Conservation (phyloP, 2,113 vertebrate species). For the Petromus typicus region DNA sequence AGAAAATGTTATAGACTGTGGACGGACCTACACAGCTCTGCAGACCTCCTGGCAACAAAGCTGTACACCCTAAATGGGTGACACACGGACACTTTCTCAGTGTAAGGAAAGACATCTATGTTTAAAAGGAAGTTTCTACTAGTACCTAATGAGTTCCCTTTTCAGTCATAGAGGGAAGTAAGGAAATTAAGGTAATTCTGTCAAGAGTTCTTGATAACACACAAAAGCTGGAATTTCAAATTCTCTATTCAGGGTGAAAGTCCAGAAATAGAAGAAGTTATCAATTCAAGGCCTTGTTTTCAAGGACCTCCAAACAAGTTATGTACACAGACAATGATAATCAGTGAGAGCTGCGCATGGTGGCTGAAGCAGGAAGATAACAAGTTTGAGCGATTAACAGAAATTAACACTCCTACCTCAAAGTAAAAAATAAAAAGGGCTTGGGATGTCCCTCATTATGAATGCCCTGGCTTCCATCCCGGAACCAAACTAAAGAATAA, state of each 20-base stretch:
- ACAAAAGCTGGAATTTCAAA: constrained; percentile 17
- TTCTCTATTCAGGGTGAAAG: background rate
- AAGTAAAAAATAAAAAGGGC: background rate
- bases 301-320: background rate
- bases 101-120: background rate
- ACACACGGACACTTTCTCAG: background rate
- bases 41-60: background rate
- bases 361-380: background rate
- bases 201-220: constrained; percentile 48
- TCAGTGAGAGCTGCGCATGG: background rate
- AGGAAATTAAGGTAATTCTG: constrained; percentile 18
- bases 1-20: background rate
- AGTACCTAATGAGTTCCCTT: background rate
- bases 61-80: background rate
- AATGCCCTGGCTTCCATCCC: background rate
- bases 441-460: background rate
- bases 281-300: background rate
- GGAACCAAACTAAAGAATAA: background rate
- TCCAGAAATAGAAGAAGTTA: background rate
- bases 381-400: background rate
- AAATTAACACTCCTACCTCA: background rate
- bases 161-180: background rate
- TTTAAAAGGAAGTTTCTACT: background rate
- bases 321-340: background rate
- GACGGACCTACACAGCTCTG: background rate